Evolutionary conservation across 2,113 vertebrate species (phyloP), one percentile per base, ranked within the genome.

Genomic region (Hyperopisus bebe): DNA sequence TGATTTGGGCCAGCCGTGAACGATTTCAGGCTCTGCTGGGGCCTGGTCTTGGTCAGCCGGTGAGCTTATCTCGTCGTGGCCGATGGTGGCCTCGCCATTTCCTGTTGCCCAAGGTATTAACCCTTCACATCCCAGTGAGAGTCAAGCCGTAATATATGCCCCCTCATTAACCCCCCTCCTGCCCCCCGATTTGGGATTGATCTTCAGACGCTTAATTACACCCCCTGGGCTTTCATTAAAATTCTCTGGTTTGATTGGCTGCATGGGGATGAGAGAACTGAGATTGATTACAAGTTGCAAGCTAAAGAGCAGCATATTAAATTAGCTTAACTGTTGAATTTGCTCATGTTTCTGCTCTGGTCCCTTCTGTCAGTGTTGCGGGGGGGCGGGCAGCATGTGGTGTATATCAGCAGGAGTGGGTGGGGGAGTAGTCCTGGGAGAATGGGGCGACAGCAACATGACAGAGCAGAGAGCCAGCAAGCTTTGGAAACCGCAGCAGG

Each of bases 1-100:
- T 80, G 90, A 92, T 93, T 92, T 91, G 70, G 89, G 15, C 77
- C 88, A 91, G 90, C 91, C 90, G 87, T 70, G 70, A 91, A 90
- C 89, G 70, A 91, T 92, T 90, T 91, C 80, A 86, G 24, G 35
- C 47, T 91, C 87, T 90, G 24, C 70, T 17, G 50, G 70, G 84
- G 66, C 19, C 27, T 15, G 85, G 83, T 85, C 55, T 24, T 50
- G 74, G 83, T 50, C 88, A 47, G 89, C 88, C 39, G 39, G 17
- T 80, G 13, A 35, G 47, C 85, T 90, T 89, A 90, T 90, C 85
- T 84, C 48, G 9, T n/a, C 10, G 44, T 39, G 39, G 46, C 83
- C 3, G 42, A 47, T 88, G 50, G 70, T 66, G 89, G 42, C 74
- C 90, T 84, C 13, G 27, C 39, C 58, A 58, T 88, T 92, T 93